Conservation (phyloP, 92 coral and sea anemone species). For the Umimayanthus kanabou region DNA sequence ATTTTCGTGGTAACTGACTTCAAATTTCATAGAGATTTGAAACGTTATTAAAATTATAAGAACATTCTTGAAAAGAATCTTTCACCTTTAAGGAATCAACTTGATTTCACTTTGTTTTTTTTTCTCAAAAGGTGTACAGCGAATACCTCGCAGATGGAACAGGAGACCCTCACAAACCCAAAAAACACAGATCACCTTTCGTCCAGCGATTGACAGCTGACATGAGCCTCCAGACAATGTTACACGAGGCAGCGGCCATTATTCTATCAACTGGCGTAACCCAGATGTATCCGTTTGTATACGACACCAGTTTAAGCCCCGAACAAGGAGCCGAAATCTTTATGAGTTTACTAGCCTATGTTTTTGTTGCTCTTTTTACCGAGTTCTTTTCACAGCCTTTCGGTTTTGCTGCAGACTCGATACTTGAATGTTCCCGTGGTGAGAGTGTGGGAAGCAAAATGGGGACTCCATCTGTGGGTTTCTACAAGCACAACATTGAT, state of each 20-base stretch:
- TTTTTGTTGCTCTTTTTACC: slow-evolving; percentile 23
- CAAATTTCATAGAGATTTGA: no score
- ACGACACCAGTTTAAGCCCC: slow-evolving; percentile 13
- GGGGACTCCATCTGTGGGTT: slow-evolving; percentile 32
- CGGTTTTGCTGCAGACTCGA: slow-evolving; percentile 32
- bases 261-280: slow-evolving; percentile 15
- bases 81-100: no score
- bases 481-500: slow-evolving; percentile 31
- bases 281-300: slow-evolving; percentile 15
- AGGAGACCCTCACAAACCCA: background rate
- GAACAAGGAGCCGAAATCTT: slow-evolving; percentile 16
- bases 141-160: background rate
- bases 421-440: slow-evolving; percentile 26
- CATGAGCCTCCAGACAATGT: slow-evolving; percentile 39
- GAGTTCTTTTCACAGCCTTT: slow-evolving; percentile 20
- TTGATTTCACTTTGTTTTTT: no score
- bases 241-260: slow-evolving; percentile 31
- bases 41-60: no score
- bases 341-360: background rate
- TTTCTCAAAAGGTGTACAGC: background rate
- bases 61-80: no score
- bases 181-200: background rate
- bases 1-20: no score
- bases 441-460: slow-evolving; percentile 31
- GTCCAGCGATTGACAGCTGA: slow-evolving; percentile 19